A percentile compares a stretch with the other conserved stretches of the same genome.
Conservation (phyloP, 2,888 invertebrate genomes). For the Dolichopus griseipennis region DNA sequence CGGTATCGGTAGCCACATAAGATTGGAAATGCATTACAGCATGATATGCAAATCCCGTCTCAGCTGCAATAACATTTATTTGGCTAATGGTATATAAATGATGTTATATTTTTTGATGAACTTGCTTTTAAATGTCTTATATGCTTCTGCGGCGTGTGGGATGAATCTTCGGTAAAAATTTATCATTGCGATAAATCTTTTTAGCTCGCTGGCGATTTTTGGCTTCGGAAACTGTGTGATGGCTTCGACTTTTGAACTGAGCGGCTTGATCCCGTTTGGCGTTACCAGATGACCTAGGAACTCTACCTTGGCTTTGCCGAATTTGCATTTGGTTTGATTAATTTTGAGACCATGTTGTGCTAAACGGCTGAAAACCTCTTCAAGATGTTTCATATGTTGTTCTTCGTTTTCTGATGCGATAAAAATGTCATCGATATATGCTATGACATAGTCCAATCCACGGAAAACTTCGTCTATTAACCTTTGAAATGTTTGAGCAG, state of each 20-base stretch:
- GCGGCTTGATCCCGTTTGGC: constrained; percentile 10
- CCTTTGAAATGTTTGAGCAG: constrained; percentile 32
- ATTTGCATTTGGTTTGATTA: constrained; percentile 21
- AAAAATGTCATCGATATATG: constrained; percentile 29
- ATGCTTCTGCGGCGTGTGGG: constrained; percentile 12
- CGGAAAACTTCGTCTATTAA: constrained; percentile 29
- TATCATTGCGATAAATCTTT: constrained; percentile 14
- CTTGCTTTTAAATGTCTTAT: too few relatives aligned
- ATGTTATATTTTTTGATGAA: too few relatives aligned
- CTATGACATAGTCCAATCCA: constrained; percentile 23
- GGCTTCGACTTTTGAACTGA: constrained; percentile 9
- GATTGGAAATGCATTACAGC: too few relatives aligned
- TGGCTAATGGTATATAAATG: too few relatives aligned
- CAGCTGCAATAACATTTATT: too few relatives aligned
- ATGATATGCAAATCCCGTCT: too few relatives aligned
- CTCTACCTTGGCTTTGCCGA: constrained; percentile 15
- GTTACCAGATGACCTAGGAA: constrained; percentile 15
- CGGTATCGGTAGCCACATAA: too few relatives aligned
- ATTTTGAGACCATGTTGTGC: too few relatives aligned
- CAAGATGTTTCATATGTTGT: too few relatives aligned
- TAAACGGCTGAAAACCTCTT: too few relatives aligned
- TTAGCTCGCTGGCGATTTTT: constrained; percentile 7
- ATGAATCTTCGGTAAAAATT: too few relatives aligned
- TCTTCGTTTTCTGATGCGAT: too few relatives aligned
- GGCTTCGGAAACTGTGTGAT: constrained; percentile 10